A percentile compares a stretch with the other conserved stretches of the same genome.
phyloP scores from a whole-genome alignment of 2,888 invertebrate species.

The Deilephila porcellus region DNA sequence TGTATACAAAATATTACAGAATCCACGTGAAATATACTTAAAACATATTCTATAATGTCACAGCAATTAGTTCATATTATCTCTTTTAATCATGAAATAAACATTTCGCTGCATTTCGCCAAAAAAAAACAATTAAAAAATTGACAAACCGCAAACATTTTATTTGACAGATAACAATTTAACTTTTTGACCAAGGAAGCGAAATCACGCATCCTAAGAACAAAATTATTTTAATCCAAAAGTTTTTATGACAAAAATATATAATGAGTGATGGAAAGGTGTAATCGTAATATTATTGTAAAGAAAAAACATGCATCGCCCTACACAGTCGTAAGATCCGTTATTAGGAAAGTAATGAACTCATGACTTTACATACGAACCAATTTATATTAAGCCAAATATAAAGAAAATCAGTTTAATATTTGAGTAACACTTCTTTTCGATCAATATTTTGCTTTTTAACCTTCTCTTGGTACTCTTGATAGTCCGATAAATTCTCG shows the following conservation, averaged over 20 bases:
- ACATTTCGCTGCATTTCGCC: too few relatives aligned
- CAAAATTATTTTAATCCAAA: neutral
- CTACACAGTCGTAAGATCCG: too few relatives aligned
- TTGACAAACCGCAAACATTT: neutral
- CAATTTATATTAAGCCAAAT: neutral
- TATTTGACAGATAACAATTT: neutral
- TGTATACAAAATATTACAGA: too few relatives aligned
- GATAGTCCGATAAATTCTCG: slow-evolving; percentile 50
- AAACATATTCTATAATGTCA: too few relatives aligned
- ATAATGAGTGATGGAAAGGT: too few relatives aligned
- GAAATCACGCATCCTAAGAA: neutral
- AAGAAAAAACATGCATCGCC: too few relatives aligned
- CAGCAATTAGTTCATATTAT: too few relatives aligned
- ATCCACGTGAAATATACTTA: too few relatives aligned
- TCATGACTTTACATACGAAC: neutral
- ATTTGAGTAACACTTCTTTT: neutral
- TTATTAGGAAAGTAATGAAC: too few relatives aligned
- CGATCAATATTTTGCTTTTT: slow-evolving; percentile 27
- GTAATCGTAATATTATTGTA: too few relatives aligned
- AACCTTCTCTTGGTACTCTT: slow-evolving; percentile 51
- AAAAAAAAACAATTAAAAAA: too few relatives aligned
- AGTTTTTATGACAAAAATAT: neutral
- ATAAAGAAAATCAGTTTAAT: neutral
- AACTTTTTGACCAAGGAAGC: neutral
- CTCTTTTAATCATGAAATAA: too few relatives aligned